Percentiles rank a stretch among this genome's conserved stretches.
Evolutionary conservation across 2,797 vertebrate genomes (phyloP).

Genomic region (Kryptopterus vitreolus): DNA sequence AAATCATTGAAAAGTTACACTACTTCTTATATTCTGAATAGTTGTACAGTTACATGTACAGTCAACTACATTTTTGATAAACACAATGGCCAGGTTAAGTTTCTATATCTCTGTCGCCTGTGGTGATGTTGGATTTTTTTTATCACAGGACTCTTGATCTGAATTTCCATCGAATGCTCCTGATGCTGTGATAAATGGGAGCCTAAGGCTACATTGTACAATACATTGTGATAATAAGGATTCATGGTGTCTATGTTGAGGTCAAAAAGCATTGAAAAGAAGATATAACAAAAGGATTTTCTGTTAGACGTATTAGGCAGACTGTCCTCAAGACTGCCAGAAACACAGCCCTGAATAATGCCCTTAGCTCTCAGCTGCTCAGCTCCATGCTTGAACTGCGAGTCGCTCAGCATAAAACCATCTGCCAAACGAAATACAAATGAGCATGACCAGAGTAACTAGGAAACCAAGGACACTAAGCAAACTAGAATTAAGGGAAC

Average conservation of each 20-base stretch:
- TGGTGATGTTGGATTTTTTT: neutral
- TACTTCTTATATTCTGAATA: no score
- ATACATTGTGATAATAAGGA: neutral
- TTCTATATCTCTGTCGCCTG: no score
- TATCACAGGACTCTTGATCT: neutral
- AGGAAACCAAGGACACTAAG: neutral
- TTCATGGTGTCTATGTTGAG: neutral
- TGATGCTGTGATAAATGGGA: neutral
- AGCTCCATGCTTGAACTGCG: neutral
- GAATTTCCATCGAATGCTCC: neutral
- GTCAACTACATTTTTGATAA: neutral
- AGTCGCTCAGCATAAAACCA: slow-evolving; percentile 11
- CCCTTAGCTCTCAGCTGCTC: neutral
- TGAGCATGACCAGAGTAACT: neutral
- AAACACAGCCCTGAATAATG: neutral
- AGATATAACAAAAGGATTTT: neutral
- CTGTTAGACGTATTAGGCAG: no score
- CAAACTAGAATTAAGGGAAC: neutral
- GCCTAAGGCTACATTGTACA: neutral
- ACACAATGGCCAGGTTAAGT: neutral
- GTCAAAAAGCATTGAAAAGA: neutral
- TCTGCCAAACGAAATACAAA: neutral
- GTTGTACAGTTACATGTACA: no score
- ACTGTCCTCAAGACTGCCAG: neutral
- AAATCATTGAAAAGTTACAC: no score